A percentile compares a stretch with the other conserved stretches of the same genome.
These are phyloP conservation scores for Reticulitermes lucifugus DNA, from an alignment of 2,888 invertebrate species.

Conservation along the genomic window DNA sequence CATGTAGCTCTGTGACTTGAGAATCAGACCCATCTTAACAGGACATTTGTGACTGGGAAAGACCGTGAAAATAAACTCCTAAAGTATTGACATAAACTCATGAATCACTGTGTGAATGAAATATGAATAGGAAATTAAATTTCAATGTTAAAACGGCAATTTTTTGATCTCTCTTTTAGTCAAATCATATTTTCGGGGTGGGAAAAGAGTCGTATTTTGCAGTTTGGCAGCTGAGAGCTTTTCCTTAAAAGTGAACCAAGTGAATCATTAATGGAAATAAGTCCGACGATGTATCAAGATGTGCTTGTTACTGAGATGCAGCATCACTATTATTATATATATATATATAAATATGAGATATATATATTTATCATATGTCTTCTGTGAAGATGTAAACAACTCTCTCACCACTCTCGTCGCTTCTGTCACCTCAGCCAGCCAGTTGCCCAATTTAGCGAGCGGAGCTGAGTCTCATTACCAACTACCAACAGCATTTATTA, in stretches of 20 bases:
- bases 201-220: conserved; percentile 51
- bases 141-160: conserved; percentile 67
- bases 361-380: conserved; percentile 66
- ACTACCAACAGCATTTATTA: not conserved
- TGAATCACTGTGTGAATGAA: not conserved
- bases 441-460: conserved; percentile 1
- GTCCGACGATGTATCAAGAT: conserved; percentile 40
- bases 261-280: conserved; percentile 38
- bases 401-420: conserved; percentile 60
- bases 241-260: conserved; percentile 46
- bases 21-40: too few relatives aligned
- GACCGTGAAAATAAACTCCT: too few relatives aligned
- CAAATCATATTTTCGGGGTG: conserved; percentile 67
- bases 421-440: conserved; percentile 30
- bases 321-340: conserved; percentile 48
- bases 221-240: conserved; percentile 50
- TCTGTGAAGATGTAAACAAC: conserved; percentile 67
- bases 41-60: too few relatives aligned
- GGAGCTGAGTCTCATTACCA: not conserved
- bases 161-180: conserved; percentile 81
- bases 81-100: too few relatives aligned
- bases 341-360: conserved; percentile 57
- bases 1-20: too few relatives aligned
- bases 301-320: conserved; percentile 48
- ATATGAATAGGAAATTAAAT: conserved; percentile 13